These are phyloP conservation scores for Chydorus sphaericus DNA, from an alignment of 2,888 invertebrate species.

Conservation along the genomic window DNA sequence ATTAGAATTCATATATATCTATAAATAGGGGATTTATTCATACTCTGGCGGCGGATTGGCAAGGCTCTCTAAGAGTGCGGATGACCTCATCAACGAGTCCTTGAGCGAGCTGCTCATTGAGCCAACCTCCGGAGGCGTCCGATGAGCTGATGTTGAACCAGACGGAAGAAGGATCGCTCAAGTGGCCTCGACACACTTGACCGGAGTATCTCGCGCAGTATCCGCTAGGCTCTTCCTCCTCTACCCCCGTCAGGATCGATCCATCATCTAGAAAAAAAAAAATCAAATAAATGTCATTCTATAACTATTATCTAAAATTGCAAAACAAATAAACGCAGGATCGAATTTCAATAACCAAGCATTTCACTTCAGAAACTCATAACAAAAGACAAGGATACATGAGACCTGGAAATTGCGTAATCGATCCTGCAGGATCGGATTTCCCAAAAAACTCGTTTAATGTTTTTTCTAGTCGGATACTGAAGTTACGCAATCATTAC, in stretches of 20 bases:
- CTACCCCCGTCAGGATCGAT: background rate
- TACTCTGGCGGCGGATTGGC: slow-evolving; percentile 71
- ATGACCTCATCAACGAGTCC: slow-evolving; percentile 79
- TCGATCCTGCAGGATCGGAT: too few relatives aligned
- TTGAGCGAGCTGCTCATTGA: slow-evolving; percentile 69
- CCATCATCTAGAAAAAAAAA: background rate
- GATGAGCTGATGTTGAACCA: slow-evolving; percentile 58
- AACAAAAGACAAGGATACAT: too few relatives aligned
- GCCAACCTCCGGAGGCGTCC: slow-evolving; percentile 48
- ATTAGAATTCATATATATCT: background rate
- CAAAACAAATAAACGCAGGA: too few relatives aligned
- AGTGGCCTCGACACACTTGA: slow-evolving; percentile 45
- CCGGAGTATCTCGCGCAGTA: slow-evolving; percentile 81
- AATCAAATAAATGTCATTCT: background rate
- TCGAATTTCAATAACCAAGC: too few relatives aligned
- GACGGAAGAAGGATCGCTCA: slow-evolving; percentile 45
- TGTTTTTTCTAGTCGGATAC: too few relatives aligned
- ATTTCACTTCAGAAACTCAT: too few relatives aligned
- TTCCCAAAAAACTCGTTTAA: too few relatives aligned
- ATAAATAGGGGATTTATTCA: background rate
- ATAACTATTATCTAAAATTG: background rate
- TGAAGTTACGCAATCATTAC: too few relatives aligned
- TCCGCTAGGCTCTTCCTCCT: slow-evolving; percentile 31
- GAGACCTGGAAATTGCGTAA: too few relatives aligned
- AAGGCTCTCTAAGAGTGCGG: slow-evolving; percentile 59